These are phyloP conservation scores for Sceloporus tristichus DNA, from an alignment of 2,113 vertebrate genomes.

Conservation along the genomic window DNA sequence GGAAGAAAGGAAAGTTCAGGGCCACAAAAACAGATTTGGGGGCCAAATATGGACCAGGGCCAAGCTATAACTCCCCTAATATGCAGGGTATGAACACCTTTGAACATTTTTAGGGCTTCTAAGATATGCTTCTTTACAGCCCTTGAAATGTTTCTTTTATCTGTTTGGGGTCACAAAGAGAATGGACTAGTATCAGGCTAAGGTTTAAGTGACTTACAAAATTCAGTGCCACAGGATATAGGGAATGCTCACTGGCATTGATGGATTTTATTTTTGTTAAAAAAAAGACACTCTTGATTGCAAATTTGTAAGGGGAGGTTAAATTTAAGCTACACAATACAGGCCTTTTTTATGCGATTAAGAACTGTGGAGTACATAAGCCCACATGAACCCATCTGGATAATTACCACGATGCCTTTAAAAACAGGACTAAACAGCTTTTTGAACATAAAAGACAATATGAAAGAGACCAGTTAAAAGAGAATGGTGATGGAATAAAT, in stretches of 20 bases:
- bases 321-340: no score
- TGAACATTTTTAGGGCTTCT: conserved; percentile 5
- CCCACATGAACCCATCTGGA: neutral
- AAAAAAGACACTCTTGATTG: no score
- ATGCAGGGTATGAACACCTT: neutral
- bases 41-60: no score
- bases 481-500: neutral
- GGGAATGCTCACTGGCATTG: neutral
- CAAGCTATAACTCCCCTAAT: no score
- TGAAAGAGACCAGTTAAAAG: neutral
- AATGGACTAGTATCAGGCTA: neutral
- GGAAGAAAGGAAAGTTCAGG: no score
- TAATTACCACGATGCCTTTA: neutral
- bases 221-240: neutral
- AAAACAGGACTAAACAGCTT: neutral
- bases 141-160: neutral
- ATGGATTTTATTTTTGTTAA: neutral
- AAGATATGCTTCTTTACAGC: neutral
- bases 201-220: neutral
- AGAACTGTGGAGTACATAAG: neutral
- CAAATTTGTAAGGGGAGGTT: no score
- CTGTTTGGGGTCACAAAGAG: neutral
- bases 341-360: no score
- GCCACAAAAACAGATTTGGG: no score
- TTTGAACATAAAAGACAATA: no score